Evolutionary conservation across 2,113 vertebrate species (phyloP).

Genomic region (Trichomycterus rosablanca): DNA sequence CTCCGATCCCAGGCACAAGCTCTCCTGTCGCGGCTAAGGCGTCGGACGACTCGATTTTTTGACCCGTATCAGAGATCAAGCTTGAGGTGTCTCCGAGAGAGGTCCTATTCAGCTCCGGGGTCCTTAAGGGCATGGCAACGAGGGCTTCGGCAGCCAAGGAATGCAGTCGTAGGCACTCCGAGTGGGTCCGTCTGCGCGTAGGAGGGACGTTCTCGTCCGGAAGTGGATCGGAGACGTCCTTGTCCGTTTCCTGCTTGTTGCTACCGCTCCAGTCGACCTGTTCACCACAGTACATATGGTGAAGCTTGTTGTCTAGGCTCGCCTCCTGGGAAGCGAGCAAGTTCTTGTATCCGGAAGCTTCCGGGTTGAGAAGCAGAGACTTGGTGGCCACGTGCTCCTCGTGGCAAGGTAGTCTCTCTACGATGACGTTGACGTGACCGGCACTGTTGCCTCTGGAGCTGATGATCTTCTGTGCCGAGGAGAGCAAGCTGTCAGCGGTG

Average conservation of each 20-base stretch:
- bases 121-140: constrained; percentile 90
- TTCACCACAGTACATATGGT: constrained; percentile 50
- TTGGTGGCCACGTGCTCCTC: constrained; percentile 76
- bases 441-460: constrained; percentile 83
- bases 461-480: constrained; percentile 95
- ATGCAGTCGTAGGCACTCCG: constrained; percentile 88
- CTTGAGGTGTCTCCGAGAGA: constrained; percentile 57
- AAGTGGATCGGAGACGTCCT: constrained; percentile 36
- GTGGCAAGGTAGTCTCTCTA: constrained; percentile 86
- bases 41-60: constrained; percentile 60
- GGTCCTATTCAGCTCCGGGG: constrained; percentile 71
- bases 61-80: constrained; percentile 61
- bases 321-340: constrained; percentile 47
- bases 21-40: constrained; percentile 54
- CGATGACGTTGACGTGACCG: constrained; percentile 94
- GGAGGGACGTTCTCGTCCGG: constrained; percentile 85
- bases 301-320: constrained; percentile 22
- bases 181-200: constrained; percentile 85
- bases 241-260: constrained; percentile 47
- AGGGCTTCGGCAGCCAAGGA: constrained; percentile 92
- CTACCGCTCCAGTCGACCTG: constrained; percentile 64
- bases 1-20: neutral
- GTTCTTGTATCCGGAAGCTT: constrained; percentile 66
- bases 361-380: constrained; percentile 72
- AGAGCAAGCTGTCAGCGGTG: constrained; percentile 80